Percentiles rank a stretch among this genome's conserved stretches.
Evolutionary conservation across 64 coral and sea anemone species (phyloP).

Genomic region (Actinia equina): DNA sequence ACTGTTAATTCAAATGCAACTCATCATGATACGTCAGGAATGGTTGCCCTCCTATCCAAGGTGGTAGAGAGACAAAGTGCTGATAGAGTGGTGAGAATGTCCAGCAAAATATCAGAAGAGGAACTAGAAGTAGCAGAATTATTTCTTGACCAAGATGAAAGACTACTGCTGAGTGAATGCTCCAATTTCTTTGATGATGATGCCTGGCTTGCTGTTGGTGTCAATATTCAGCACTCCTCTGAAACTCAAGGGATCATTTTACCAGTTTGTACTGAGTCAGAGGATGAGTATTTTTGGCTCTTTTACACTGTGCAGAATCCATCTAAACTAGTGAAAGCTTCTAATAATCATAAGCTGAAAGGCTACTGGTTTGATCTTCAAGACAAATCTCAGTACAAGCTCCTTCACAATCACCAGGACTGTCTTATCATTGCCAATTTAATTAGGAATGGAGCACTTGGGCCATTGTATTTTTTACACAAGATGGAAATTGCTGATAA

Average conservation of each 20-base stretch:
- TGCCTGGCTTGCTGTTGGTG: background rate
- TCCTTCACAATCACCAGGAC: constrained; percentile 37
- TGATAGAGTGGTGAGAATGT: constrained; percentile 36
- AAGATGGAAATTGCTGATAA: constrained; percentile 33
- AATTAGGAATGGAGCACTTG: constrained; percentile 46
- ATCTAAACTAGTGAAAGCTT: too few species aligned
- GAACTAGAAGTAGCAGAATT: constrained; percentile 35
- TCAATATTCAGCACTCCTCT: too few species aligned
- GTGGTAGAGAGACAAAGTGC: constrained; percentile 19
- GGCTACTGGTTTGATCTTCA: too few species aligned
- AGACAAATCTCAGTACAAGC: background rate
- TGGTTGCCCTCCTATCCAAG: constrained; percentile 42
- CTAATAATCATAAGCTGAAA: background rate
- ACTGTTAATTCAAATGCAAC: background rate
- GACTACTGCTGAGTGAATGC: background rate
- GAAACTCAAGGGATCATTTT: too few species aligned
- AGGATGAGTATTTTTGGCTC: too few species aligned
- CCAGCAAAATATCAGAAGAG: constrained; percentile 33
- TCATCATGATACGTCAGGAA: background rate
- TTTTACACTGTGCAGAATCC: background rate
- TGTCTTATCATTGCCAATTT: constrained; percentile 44
- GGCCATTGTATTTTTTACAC: constrained; percentile 48
- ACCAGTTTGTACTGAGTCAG: background rate
- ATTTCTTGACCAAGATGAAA: background rate
- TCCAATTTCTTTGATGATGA: constrained; percentile 11